A percentile compares a stretch with the other conserved stretches of the same genome.
Conservation (phyloP, 2,113 vertebrate genomes). For the Nerophis lumbriciformis region DNA sequence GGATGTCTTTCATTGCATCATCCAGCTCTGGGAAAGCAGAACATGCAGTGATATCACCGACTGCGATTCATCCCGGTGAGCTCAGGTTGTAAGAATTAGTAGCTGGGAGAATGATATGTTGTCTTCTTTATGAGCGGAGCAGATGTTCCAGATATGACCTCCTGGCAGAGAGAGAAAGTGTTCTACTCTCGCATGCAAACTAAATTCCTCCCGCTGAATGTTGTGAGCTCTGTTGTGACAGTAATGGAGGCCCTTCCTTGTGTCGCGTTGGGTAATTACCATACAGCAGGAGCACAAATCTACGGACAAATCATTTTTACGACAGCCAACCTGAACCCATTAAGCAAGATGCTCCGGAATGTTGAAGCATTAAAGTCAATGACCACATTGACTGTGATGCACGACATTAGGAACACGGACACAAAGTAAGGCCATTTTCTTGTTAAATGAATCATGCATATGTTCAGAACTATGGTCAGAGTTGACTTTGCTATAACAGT, state of each 20-base stretch:
- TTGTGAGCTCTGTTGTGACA: not conserved
- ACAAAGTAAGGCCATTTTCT: not conserved
- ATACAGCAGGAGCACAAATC: not conserved
- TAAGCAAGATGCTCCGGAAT: not conserved
- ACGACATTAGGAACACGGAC: not conserved
- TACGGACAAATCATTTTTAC: not conserved
- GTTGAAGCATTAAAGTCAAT: not conserved
- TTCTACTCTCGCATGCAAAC: not conserved
- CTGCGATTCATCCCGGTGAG: not conserved
- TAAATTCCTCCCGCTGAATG: not conserved
- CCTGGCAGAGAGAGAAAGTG: not conserved
- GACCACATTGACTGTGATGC: not conserved
- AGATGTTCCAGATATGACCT: not conserved
- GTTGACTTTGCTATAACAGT: no score
- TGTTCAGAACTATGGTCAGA: no score
- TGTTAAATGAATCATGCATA: no score
- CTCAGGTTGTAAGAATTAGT: constrained; percentile 2
- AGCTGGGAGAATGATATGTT: not conserved
- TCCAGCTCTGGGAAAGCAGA: not conserved
- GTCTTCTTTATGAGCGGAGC: not conserved
- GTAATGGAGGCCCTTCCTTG: not conserved
- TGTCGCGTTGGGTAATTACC: not conserved
- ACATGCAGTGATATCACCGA: not conserved
- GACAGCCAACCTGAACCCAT: not conserved
- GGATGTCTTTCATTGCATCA: not conserved